Evolutionary conservation across 2,113 vertebrate genomes (phyloP), one percentile per base, ranked within the genome.

Genomic region (Melanocharis versteri): DNA sequence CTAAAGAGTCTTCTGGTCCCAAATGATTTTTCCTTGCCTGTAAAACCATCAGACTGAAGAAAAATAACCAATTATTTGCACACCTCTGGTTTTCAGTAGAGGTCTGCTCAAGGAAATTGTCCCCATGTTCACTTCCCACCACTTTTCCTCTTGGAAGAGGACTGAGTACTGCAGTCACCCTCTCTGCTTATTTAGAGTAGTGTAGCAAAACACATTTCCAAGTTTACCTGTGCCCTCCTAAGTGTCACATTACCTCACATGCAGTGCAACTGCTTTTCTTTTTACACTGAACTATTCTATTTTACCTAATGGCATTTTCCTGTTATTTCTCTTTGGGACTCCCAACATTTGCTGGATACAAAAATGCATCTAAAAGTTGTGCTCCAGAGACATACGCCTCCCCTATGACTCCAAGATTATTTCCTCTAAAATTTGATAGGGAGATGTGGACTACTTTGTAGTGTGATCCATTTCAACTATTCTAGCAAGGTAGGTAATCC

Each of bases 401-500:
- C 47, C 28, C 61, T 75, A 13, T 28, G 37, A 77, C 22, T 90
- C 60, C 66, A 89, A 81, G 83, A 93, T 77, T 87, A 93, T 87
- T 90, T 90, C 71, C 72, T 92, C 92, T 92, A 94, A 89, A 91
- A 91, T 81, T 79, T 91, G 82, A 90, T 66, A 95, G 91, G 87
- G 76, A 96, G 91, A 92, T 60, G 69, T 70, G 50, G 85, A 78
- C 60, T 82, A 77, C 92, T 97, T 97, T 96, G 94, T 89, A 96
- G 87, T 76, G 51, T 48, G 91, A 95, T 95, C 96, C 95, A 97
- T 97, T 97, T 97, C 96, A 92, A 96, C 97, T 96, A 79, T 83
- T 96, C 87, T 94, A 96, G 97, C 84, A 93, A 97, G 95, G 97
- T 83, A 80, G 93, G 98, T 98, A 98, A 98, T 95, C 82, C 72